These are phyloP conservation scores for Macrochelys suwanniensis DNA, from an alignment of 2,797 vertebrate species.

Conservation along the genomic window DNA sequence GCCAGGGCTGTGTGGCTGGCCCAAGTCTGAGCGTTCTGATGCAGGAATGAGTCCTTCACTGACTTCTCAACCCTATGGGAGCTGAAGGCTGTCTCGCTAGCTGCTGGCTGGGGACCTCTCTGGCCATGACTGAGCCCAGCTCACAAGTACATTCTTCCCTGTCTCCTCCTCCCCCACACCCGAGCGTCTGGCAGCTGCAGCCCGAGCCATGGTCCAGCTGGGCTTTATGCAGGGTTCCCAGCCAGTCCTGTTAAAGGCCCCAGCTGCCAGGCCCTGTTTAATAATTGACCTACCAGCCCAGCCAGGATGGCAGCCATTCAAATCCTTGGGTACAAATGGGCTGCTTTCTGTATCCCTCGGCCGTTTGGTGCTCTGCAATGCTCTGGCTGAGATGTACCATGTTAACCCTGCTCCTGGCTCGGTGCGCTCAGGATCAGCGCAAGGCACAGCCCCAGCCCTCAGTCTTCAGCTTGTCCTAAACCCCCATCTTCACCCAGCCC, in stretches of 20 bases:
- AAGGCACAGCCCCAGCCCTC: neutral
- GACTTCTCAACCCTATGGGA: neutral
- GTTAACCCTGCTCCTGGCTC: neutral
- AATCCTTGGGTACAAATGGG: neutral
- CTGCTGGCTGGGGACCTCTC: neutral
- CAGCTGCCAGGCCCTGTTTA: neutral
- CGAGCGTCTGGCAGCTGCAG: neutral
- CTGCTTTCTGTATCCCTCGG: neutral
- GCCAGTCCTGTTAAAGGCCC: neutral
- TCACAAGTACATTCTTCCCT: neutral
- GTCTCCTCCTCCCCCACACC: neutral
- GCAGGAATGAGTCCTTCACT: fast-evolving
- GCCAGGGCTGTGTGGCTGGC: neutral
- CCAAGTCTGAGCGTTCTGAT: neutral
- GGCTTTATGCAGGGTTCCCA: neutral
- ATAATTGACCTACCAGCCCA: neutral
- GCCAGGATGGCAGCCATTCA: neutral
- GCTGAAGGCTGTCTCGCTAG: neutral
- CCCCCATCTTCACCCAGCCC: neutral
- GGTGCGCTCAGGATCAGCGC: neutral
- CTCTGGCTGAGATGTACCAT: neutral
- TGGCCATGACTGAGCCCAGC: neutral
- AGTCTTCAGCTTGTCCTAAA: neutral
- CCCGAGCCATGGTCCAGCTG: neutral
- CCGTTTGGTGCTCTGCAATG: fast-evolving